These are phyloP conservation scores for Meganola albula DNA, from an alignment of 2,888 invertebrate genomes.

Conservation along the genomic window DNA sequence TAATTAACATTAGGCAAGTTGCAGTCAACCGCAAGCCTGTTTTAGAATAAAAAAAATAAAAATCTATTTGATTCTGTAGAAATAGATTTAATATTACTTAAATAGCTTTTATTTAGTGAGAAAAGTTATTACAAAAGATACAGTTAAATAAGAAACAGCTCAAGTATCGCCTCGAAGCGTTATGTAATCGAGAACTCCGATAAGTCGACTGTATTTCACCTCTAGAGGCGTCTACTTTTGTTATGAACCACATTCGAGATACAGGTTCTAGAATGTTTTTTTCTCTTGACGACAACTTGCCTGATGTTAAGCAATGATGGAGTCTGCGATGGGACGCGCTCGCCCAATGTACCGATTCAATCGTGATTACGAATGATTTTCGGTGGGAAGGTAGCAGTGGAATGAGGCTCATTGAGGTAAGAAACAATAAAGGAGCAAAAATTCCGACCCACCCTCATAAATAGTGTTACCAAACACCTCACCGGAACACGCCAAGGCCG, in stretches of 20 bases:
- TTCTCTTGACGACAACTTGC: neutral
- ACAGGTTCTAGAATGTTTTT: neutral
- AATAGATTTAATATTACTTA: no score
- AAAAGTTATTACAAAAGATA: no score
- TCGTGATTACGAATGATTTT: neutral
- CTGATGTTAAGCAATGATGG: neutral
- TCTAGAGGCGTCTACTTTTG: slow-evolving; percentile 46
- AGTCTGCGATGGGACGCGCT: no score
- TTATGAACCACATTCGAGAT: slow-evolving; percentile 31
- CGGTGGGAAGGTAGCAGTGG: neutral
- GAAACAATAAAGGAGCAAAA: no score
- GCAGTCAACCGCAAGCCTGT: no score
- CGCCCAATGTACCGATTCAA: neutral
- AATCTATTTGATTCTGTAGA: no score
- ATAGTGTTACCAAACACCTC: no score
- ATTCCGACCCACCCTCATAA: no score
- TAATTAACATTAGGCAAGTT: no score
- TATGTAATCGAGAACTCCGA: slow-evolving; percentile 46
- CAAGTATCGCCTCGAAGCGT: slow-evolving; percentile 27
- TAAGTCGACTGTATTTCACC: slow-evolving; percentile 56
- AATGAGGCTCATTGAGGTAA: neutral
- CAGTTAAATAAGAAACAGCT: slow-evolving; percentile 16
- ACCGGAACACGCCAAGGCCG: no score
- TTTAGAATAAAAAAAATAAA: no score
- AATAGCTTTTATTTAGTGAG: no score